phyloP scores from a whole-genome alignment of 92 coral and sea anemone species.

The Desmophyllum pertusum region DNA sequence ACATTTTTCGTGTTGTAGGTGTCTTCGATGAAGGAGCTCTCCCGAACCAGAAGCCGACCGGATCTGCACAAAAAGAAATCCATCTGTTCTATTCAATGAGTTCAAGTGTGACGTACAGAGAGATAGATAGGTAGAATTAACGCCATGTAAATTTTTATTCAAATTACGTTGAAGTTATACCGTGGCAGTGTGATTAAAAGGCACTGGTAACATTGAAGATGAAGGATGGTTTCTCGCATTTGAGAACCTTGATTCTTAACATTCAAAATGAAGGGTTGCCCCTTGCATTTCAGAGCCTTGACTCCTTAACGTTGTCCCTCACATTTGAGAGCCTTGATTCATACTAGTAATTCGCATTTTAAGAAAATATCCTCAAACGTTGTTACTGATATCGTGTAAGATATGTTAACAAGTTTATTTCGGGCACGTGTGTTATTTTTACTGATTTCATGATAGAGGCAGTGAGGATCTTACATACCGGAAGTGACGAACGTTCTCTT shows the following conservation, averaged over 20 bases:
- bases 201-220: not conserved
- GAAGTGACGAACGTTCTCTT: too few relatives aligned
- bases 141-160: not conserved
- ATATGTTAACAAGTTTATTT: too few relatives aligned
- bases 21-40: slow-evolving; percentile 59
- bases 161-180: not conserved
- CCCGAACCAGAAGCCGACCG: slow-evolving; percentile 61
- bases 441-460: not conserved
- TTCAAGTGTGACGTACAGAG: not conserved
- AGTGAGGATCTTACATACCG: too few relatives aligned
- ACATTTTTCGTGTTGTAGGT: slow-evolving; percentile 20
- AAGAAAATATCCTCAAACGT: not conserved
- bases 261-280: not conserved
- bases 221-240: too few relatives aligned
- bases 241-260: not conserved
- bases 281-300: not conserved
- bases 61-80: slow-evolving; percentile 59
- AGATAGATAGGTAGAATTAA: not conserved
- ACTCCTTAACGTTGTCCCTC: not conserved
- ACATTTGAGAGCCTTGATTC: not conserved
- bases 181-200: not conserved
- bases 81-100: slow-evolving; percentile 62
- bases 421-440: not conserved
- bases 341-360: not conserved
- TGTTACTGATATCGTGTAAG: too few relatives aligned